Evolutionary conservation across 2,797 vertebrate genomes (phyloP), one percentile per base, ranked within the genome.

Genomic region (Mormyrops attenuatus): DNA sequence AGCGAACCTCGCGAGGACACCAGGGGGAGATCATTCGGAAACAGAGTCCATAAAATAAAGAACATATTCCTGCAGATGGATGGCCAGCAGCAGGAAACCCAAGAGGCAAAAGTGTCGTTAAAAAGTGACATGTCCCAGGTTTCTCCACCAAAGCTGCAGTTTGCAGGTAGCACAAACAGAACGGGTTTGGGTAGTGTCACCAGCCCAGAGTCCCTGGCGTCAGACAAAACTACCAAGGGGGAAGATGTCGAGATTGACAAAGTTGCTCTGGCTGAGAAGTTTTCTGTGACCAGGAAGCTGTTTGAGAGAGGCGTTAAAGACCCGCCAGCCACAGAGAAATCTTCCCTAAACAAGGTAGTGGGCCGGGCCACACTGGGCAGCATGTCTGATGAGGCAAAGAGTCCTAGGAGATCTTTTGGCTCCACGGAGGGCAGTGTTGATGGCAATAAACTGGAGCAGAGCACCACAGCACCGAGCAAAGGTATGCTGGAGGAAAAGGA

Each of bases 1-100:
- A 95, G 89, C 89, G 98, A 97, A 90, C 94, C 93, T 89, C 94
- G 91, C 87, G 96, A 94, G 91, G 97, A 96, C 94, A 94, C 95
- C 22, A 96, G 96, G 89, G 97, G 94, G 90, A 93, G 93, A 89
- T 93, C 92, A 60, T 98, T 98, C 0, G 98, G 97, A 89, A 98
- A 96, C 88, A 93, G 98, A 89, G 97, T 98, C 52, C 97, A 97
- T 93, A 98, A 98, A 94, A 98, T 98, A 90, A 98, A 98, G 94
- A 98, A 96, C 89, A 98, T 98, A 92, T 98, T 98, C 92, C 94
- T 98, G 49, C 98, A 98, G 87, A 97, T 98, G 98, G 97, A 97
- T 88, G 95, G 97, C 88, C 95, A 96, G 90, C 95, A 95, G 77
- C 95, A 94, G 88, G 97, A 97, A 86, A 89, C 88, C 87, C 95